phyloP scores from a whole-genome alignment of 2,113 vertebrate species.

The Odocoileus hemionus region DNA sequence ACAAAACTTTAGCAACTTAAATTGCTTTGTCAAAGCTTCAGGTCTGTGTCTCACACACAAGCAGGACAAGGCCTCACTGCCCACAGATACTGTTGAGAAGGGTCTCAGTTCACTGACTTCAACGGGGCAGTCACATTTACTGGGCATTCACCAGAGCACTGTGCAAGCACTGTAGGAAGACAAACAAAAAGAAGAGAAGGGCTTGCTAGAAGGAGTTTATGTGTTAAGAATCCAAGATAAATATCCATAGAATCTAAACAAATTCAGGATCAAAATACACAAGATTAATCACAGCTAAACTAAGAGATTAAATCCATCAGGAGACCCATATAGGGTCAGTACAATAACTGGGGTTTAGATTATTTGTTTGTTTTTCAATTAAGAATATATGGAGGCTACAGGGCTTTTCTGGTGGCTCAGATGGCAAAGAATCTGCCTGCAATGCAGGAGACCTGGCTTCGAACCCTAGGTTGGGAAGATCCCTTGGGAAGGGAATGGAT shows the following conservation, averaged over 20 bases:
- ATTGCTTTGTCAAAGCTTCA: background rate
- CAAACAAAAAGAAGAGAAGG: background rate
- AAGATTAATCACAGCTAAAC: background rate
- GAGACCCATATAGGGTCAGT: background rate
- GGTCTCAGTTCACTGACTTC: background rate
- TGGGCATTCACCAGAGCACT: background rate
- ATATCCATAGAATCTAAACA: background rate
- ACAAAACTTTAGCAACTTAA: background rate
- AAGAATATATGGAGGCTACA: background rate
- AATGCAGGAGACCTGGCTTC: background rate
- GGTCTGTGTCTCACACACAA: background rate
- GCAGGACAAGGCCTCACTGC: background rate
- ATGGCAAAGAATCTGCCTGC: background rate
- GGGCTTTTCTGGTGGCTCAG: background rate
- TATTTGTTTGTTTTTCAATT: background rate
- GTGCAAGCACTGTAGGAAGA: background rate
- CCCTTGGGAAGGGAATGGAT: background rate
- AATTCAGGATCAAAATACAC: background rate
- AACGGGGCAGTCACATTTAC: background rate
- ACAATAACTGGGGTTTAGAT: background rate
- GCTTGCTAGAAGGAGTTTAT: background rate
- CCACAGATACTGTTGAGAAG: background rate
- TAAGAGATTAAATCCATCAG: background rate
- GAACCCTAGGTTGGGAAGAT: fast-evolving
- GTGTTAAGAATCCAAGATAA: background rate